phyloP scores from a whole-genome alignment of 2,797 vertebrate genomes.

The Pipistrellus pygmaeus region DNA sequence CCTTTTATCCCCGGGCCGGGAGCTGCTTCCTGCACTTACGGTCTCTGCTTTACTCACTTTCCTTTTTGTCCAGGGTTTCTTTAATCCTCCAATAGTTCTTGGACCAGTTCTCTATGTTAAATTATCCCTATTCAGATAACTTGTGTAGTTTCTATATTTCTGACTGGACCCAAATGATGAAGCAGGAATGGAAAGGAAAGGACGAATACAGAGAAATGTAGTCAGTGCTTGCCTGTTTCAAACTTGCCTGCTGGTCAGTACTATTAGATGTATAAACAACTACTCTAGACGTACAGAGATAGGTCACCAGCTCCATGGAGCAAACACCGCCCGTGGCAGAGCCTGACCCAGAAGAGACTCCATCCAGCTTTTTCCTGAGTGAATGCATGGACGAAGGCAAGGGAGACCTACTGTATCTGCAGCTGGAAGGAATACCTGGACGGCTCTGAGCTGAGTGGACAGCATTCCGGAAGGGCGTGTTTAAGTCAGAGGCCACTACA shows the following conservation, averaged over 20 bases:
- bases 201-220: conserved; percentile 6
- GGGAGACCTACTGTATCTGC: neutral
- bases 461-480: neutral
- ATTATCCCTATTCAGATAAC: too few relatives aligned
- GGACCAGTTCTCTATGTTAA: too few relatives aligned
- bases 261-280: neutral
- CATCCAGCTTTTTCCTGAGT: neutral
- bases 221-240: neutral
- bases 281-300: neutral
- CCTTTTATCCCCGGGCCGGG: too few relatives aligned
- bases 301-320: neutral
- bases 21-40: too few relatives aligned
- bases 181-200: too few relatives aligned
- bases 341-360: neutral
- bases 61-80: too few relatives aligned
- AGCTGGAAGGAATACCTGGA: neutral
- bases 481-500: neutral
- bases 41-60: too few relatives aligned
- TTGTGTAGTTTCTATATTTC: too few relatives aligned
- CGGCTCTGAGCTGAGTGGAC: neutral
- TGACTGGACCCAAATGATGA: too few relatives aligned
- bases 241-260: neutral
- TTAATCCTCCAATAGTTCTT: too few relatives aligned
- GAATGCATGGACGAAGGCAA: neutral
- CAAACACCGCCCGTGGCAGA: neutral